phyloP scores from a whole-genome alignment of 2,797 vertebrate species.

The Coluber constrictor region DNA sequence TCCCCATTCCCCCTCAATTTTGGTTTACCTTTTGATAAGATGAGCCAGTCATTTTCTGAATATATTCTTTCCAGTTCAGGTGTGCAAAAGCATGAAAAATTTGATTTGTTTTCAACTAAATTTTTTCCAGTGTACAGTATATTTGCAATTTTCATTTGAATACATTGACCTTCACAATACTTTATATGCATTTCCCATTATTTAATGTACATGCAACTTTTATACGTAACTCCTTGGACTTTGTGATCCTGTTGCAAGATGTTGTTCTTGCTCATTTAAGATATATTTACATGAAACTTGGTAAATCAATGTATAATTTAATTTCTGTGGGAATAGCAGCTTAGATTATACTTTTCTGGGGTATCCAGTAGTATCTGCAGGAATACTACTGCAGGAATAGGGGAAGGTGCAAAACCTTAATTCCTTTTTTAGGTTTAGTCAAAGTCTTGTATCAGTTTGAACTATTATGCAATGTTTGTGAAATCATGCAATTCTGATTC shows the following conservation, averaged over 20 bases:
- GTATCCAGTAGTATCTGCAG: not conserved
- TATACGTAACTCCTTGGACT: not conserved
- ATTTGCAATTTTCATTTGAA: not conserved
- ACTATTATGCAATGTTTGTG: not conserved
- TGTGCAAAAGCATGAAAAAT: not conserved
- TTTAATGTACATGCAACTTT: not conserved
- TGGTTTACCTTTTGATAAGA: too few relatives aligned
- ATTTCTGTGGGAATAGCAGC: not conserved
- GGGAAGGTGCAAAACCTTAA: not conserved
- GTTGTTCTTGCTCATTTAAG: not conserved
- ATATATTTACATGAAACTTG: not conserved
- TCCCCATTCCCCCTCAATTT: too few relatives aligned
- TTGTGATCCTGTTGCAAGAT: not conserved
- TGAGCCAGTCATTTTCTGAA: too few relatives aligned
- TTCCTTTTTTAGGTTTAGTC: not conserved
- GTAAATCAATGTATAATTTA: not conserved
- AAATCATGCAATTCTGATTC: not conserved
- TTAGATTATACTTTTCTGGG: not conserved
- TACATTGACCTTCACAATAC: not conserved
- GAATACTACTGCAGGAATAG: not conserved
- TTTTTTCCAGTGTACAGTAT: not conserved
- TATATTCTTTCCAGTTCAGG: too few relatives aligned
- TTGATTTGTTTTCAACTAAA: not conserved
- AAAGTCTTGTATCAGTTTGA: not conserved
- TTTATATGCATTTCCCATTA: not conserved